phyloP scores from a whole-genome alignment of 1,140 invertebrate species.

The Drosophila rhopaloa region DNA sequence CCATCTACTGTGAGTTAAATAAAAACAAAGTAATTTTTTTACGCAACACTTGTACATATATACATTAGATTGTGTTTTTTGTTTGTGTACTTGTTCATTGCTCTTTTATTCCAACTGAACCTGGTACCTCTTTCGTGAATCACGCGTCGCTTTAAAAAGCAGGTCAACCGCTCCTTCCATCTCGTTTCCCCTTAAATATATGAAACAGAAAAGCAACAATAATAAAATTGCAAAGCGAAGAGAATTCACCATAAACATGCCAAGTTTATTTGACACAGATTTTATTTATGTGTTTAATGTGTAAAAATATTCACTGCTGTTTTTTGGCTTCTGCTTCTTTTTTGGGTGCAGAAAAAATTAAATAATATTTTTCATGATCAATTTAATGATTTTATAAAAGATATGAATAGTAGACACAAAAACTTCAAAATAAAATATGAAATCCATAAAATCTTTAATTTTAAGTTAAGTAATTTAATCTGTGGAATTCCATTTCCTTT shows the following conservation, averaged over 20 bases:
- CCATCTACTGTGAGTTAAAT: conserved; percentile 7
- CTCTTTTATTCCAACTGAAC: conserved; percentile 59
- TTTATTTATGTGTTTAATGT: conserved; percentile 22
- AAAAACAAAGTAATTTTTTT: conserved; percentile 54
- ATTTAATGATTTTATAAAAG: too few species aligned
- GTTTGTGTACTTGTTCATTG: conserved; percentile 28
- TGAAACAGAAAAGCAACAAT: conserved; percentile 49
- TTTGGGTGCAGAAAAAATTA: neutral
- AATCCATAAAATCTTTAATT: too few species aligned
- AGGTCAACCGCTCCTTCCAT: conserved; percentile 49
- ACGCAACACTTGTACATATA: conserved; percentile 49
- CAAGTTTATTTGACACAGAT: conserved; percentile 79
- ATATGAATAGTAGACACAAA: too few species aligned
- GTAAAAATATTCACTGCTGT: conserved; percentile 6
- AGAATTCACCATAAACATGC: conserved; percentile 73
- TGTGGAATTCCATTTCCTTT: too few species aligned
- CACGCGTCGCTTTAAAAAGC: conserved; percentile 56
- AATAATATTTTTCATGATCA: neutral
- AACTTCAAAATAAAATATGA: too few species aligned
- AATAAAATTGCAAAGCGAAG: conserved; percentile 29
- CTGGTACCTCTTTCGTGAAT: conserved; percentile 76
- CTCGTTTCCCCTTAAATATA: conserved; percentile 17
- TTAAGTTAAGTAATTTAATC: too few species aligned
- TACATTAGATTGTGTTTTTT: too few species aligned
- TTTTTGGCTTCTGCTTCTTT: neutral